These are phyloP conservation scores for Rutilus rutilus DNA, from an alignment of 2,113 vertebrate species.

Conservation along the genomic window DNA sequence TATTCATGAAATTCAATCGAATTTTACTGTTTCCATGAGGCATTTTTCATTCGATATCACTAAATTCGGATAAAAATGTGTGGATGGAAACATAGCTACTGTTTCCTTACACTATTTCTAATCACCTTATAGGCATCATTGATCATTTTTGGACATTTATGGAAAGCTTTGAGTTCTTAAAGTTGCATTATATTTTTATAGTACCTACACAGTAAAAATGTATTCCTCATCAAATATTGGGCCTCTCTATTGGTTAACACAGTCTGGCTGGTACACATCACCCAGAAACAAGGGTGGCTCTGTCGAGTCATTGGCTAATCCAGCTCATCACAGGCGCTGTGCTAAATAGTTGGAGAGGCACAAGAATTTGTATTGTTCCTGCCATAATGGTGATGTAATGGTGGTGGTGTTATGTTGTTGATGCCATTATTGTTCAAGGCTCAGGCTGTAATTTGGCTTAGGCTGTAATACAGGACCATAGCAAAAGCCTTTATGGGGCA, in stretches of 20 bases:
- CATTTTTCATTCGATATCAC: too few relatives aligned
- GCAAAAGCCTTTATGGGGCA: slow-evolving; percentile 4
- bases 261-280: slow-evolving; percentile 13
- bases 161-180: not conserved
- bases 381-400: slow-evolving; percentile 17
- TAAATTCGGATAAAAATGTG: too few relatives aligned
- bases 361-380: slow-evolving; percentile 14
- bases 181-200: not conserved
- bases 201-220: not conserved
- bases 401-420: slow-evolving; percentile 34
- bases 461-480: not conserved
- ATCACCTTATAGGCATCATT: not conserved
- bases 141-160: not conserved
- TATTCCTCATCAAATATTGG: not conserved
- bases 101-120: not conserved
- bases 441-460: slow-evolving; percentile 4
- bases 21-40: too few relatives aligned
- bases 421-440: slow-evolving; percentile 28
- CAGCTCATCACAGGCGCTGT: slow-evolving; percentile 10
- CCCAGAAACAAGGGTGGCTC: slow-evolving; percentile 40
- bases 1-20: too few relatives aligned
- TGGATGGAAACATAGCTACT: too few relatives aligned
- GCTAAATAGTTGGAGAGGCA: slow-evolving; percentile 22
- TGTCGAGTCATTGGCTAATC: slow-evolving; percentile 30
- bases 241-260: not conserved